These are phyloP conservation scores for Hucho hucho DNA, from an alignment of 2,113 vertebrate species.

Conservation along the genomic window DNA sequence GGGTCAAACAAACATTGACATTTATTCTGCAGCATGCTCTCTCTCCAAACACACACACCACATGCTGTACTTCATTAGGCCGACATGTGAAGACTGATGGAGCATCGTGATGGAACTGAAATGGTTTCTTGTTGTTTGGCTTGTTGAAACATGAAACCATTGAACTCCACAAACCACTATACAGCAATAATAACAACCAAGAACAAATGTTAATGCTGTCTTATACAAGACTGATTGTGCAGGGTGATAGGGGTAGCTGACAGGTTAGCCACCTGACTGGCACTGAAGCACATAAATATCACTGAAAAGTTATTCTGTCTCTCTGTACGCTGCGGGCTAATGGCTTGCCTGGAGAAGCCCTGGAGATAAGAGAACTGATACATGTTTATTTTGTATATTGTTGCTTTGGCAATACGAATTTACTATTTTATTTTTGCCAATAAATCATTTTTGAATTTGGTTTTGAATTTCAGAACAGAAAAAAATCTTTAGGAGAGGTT, in stretches of 20 bases:
- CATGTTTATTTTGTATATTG: no score
- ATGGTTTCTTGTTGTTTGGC: slow-evolving; percentile 37
- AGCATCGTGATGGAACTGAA: slow-evolving; percentile 34
- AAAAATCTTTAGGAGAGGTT: not conserved
- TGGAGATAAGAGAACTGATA: no score
- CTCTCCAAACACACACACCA: slow-evolving; percentile 21
- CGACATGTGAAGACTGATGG: not conserved
- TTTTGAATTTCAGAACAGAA: not conserved
- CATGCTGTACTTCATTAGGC: not conserved
- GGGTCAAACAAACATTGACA: slow-evolving; percentile 41
- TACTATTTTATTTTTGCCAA: no score
- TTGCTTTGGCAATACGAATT: not conserved
- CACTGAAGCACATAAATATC: not conserved
- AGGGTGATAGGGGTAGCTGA: no score
- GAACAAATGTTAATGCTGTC: slow-evolving; percentile 29
- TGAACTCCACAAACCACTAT: slow-evolving; percentile 23
- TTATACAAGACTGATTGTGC: not conserved
- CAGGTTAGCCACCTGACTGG: no score
- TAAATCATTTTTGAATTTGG: no score
- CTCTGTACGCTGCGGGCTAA: not conserved
- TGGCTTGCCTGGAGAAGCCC: not conserved
- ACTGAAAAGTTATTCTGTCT: not conserved
- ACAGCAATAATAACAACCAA: slow-evolving; percentile 23
- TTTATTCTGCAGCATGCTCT: slow-evolving; percentile 28
- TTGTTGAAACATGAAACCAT: slow-evolving; percentile 45